Base-by-base conservation (phyloP, 2,888 invertebrate genomes). In the Tinea pellionella region DNA sequence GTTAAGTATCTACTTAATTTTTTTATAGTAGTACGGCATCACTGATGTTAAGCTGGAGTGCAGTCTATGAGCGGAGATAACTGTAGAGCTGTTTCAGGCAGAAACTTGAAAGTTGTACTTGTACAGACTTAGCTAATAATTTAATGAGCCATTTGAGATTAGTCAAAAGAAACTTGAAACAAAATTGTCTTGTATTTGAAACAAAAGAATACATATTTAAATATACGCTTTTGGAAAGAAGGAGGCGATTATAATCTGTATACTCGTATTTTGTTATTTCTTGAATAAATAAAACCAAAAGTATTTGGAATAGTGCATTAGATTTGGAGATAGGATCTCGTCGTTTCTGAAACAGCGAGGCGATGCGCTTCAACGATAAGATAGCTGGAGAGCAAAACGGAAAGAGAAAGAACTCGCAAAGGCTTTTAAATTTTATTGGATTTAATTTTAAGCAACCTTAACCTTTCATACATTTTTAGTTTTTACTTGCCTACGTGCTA, bases 341-440 rank as follows among this genome's bases (percentile, higher is more conserved):
- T 47, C 47, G 47, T 16, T 47, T 47, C 15, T 47, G 47, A 47
- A 47, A 47, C 47, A 47, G 47, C 47, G 47, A 47, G 47, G 15
- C 13, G 47, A 47, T 47, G 47, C 16, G 47, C 47, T 16, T 47
- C 47, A 47, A 15, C 47, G 47, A 47, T 47, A 47, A 47, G 47
- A 47, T 16, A 37, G 2, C 37, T 16, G 47, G 47, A 47, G 47
- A 6, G 13, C 47, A 7, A 16, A 16, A 47, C 16, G 47, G 47
- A 47, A 47, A 37, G 4, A 37, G 37, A 37, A 37, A 37, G 37
- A 37, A 37, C 37, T 37, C n/a, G 37, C 37, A 37, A 37, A 37
- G 9, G 37, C 37, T 37, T 37, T 37, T n/a, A 37, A 37, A 37
- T 37, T 37, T 37, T 37, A 37, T 37, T 37, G 37, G 37, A 37